Conservation (phyloP, 2,113 vertebrate genomes). For the Ptilonorhynchus violaceus region DNA sequence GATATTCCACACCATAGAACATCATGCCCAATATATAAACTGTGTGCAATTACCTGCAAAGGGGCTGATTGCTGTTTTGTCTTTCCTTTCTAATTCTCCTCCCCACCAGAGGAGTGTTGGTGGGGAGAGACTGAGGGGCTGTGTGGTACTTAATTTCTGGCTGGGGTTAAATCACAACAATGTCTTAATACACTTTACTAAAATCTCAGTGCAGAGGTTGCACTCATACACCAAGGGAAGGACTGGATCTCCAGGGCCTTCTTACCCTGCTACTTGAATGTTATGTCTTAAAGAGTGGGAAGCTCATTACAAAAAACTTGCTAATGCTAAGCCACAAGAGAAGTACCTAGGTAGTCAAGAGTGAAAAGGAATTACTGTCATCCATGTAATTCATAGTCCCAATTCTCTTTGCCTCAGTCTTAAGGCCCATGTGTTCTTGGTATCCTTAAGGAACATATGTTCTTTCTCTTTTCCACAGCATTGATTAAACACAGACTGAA, state of each 20-base stretch:
- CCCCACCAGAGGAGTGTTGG: no score
- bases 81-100: neutral
- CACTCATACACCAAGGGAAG: neutral
- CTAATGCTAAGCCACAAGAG: neutral
- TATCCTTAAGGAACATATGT: neutral
- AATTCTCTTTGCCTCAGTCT: neutral
- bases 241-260: neutral
- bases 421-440: neutral
- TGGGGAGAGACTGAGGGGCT: neutral
- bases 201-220: neutral
- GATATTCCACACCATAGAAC: neutral
- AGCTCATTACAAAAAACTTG: neutral
- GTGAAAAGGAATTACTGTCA: neutral
- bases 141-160: neutral
- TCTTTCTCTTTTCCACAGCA: neutral
- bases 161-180: neutral
- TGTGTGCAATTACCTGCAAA: accelerated
- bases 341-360: neutral
- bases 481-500: neutral
- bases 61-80: neutral
- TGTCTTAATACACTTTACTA: neutral
- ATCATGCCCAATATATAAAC: neutral
- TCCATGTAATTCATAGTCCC: neutral
- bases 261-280: neutral
- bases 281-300: neutral